Base-by-base conservation (phyloP, 1,140 invertebrate species). In the Contarinia nasturtii region DNA sequence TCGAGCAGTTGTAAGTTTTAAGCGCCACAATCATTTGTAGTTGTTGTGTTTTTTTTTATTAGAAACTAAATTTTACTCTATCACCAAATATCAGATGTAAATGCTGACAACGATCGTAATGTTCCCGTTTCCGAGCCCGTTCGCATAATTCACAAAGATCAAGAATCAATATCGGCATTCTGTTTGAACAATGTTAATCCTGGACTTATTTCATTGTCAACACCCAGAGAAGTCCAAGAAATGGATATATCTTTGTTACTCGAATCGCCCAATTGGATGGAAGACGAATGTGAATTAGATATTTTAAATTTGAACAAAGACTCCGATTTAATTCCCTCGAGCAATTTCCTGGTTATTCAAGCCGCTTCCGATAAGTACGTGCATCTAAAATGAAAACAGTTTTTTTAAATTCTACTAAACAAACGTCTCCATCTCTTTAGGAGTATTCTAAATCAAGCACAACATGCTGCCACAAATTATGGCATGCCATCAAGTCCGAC, bases 81-180 rank as follows among this genome's bases (percentile, higher is more conserved):
- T n/a, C n/a, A n/a, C n/a, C n/a, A n/a, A n/a, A n/a, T n/a, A n/a
- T n/a, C n/a, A n/a, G n/a, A n/a, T n/a, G n/a, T n/a, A n/a, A n/a
- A n/a, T n/a, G n/a, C n/a, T 10, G 27, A 27, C 10, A 3, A 10
- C 27, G 27, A 27, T 27, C 27, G 27, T 43, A 65, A 69, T 49
- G 68, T 68, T 49, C 71, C 60, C 55, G 61, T 78, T 50, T 72
- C 77, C 42, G 85, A 86, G 55, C 84, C 89, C 37, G 87, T 96
- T 48, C 76, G 92, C 49, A 91, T 99, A 51, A 93, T 98, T 50
- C 95, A 98, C 63, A 97, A 97, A 68, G 95, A 98, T 62, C 92
- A 96, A 70, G 95, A 99, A 65, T 90, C 89, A 48, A 96, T 99
- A 51, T 82, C 90, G 52, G 86, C 94, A 33, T 99, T 98, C 71